Conservation (phyloP, 2,888 invertebrate species). For the Chironomus tentans region DNA sequence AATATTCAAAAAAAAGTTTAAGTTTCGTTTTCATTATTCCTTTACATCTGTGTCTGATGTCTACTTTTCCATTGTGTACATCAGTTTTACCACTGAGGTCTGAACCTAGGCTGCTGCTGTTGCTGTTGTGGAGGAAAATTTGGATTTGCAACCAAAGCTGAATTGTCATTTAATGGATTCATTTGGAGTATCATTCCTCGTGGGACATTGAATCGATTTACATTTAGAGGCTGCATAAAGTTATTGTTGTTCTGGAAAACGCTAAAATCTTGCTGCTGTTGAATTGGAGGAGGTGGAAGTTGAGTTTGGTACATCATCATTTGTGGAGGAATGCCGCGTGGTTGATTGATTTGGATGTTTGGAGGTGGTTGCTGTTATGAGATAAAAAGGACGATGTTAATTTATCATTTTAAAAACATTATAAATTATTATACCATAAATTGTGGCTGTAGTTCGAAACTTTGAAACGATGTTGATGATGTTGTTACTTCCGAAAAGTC, state of each 20-base stretch:
- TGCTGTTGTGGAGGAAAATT: no score
- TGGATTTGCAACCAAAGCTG: no score
- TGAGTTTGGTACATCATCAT: not conserved
- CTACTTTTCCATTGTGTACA: no score
- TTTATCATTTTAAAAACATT: not conserved
- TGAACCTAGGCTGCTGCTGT: no score
- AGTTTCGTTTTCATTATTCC: no score
- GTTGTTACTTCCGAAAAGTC: not conserved
- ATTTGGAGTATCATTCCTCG: no score
- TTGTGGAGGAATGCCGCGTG: not conserved
- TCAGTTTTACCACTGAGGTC: no score
- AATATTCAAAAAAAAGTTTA: no score
- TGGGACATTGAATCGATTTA: no score
- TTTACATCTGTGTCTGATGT: no score
- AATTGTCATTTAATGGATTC: no score
- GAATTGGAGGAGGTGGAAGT: not conserved
- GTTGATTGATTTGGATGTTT: not conserved
- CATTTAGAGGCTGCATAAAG: no score
- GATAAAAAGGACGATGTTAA: not conserved
- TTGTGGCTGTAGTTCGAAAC: not conserved
- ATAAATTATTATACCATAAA: not conserved
- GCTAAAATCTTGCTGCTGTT: not conserved
- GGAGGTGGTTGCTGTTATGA: not conserved
- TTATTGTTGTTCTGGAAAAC: not conserved
- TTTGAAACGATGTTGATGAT: not conserved